These are phyloP conservation scores for Plodia interpunctella DNA, from an alignment of 1,140 invertebrate species.

Conservation along the genomic window DNA sequence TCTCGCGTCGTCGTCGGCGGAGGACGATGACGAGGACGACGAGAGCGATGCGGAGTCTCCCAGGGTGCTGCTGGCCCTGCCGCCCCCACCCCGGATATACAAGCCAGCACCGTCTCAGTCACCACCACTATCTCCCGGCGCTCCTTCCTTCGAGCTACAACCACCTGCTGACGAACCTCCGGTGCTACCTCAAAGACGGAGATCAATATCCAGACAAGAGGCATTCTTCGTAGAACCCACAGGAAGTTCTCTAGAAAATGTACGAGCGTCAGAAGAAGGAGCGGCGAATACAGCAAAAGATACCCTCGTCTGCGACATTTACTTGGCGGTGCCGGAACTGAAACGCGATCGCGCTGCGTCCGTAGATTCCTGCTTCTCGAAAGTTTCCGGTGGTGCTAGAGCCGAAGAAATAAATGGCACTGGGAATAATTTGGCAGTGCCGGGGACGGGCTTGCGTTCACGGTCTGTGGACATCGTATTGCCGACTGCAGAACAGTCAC, in stretches of 20 bases:
- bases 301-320: conserved; percentile 82
- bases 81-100: conserved; percentile 71
- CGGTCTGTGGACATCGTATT: conserved; percentile 93
- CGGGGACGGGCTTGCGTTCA: conserved; percentile 83
- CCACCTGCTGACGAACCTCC: conserved; percentile 71
- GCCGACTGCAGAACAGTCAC: conserved; percentile 89
- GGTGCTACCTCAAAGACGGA: conserved; percentile 71
- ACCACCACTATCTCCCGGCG: conserved; percentile 75
- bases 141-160: conserved; percentile 75
- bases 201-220: conserved; percentile 86
- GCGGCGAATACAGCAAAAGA: conserved; percentile 75
- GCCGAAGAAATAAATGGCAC: conserved; percentile 81
- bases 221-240: conserved; percentile 86
- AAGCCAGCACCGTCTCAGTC: conserved; percentile 64
- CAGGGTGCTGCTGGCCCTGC: conserved; percentile 83
- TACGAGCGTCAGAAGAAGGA: conserved; percentile 78
- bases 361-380: conserved; percentile 88
- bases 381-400: conserved; percentile 81
- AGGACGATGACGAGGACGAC: conserved; percentile 77
- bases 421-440: conserved; percentile 81
- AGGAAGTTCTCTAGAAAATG: conserved; percentile 81
- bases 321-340: conserved; percentile 88
- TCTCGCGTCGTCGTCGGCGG: conserved; percentile 71
- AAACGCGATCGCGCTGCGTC: conserved; percentile 89
- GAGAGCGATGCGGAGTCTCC: conserved; percentile 72